These are phyloP conservation scores for Platycnemis pennipes DNA, from an alignment of 2,888 invertebrate genomes.

Conservation along the genomic window DNA sequence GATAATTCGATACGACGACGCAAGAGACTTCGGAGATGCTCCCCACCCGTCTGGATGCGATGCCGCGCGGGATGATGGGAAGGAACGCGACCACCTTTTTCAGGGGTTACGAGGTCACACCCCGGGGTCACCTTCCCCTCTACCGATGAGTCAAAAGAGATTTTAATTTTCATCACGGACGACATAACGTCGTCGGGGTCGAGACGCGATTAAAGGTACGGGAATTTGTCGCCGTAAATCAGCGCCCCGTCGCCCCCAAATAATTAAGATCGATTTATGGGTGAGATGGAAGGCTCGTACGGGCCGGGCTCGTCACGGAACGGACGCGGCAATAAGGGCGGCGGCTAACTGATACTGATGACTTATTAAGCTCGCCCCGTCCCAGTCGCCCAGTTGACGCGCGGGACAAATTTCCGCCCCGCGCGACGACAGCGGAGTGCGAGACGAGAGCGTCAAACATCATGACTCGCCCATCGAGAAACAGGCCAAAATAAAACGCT, in stretches of 20 bases:
- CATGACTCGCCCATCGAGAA: too few species aligned
- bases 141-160: not conserved
- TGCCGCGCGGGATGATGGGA: not conserved
- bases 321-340: not conserved
- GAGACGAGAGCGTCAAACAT: not conserved
- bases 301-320: not conserved
- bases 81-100: not conserved
- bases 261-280: constrained; percentile 18
- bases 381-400: not conserved
- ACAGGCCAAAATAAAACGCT: too few species aligned
- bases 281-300: not conserved
- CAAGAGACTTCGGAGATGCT: not conserved
- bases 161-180: not conserved
- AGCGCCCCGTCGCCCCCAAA: not conserved
- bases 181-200: not conserved
- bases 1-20: not conserved
- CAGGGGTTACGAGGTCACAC: not conserved
- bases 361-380: not conserved
- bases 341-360: not conserved
- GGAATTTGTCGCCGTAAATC: not conserved
- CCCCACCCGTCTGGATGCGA: not conserved
- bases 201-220: not conserved
- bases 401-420: not conserved
- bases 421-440: not conserved
- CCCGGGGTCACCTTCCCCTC: not conserved